These are phyloP conservation scores for Unio pictorum DNA, from an alignment of 2,888 invertebrate genomes.

Conservation along the genomic window DNA sequence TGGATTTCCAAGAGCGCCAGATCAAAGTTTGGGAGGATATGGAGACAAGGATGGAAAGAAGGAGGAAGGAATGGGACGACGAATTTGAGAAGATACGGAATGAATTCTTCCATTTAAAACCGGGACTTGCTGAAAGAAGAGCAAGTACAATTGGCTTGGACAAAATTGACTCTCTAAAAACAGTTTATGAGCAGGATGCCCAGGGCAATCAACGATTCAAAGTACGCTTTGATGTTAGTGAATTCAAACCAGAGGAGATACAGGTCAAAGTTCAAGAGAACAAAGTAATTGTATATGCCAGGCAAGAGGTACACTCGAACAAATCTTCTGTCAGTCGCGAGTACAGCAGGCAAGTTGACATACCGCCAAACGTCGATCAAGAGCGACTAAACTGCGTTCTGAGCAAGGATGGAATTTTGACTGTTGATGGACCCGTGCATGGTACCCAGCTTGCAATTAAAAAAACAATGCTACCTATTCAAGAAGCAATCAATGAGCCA, in stretches of 20 bases:
- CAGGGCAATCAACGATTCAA: conserved; percentile 59
- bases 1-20: conserved; percentile 69
- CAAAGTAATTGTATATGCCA: conserved; percentile 60
- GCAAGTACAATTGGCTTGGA: conserved; percentile 45
- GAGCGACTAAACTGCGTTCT: conserved; percentile 60
- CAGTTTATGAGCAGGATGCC: conserved; percentile 54
- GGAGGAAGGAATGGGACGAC: conserved; percentile 63
- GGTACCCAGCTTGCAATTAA: conserved; percentile 37
- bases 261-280: conserved; percentile 65
- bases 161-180: conserved; percentile 51
- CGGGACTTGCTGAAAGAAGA: conserved; percentile 51
- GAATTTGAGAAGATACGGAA: conserved; percentile 67
- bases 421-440: conserved; percentile 57
- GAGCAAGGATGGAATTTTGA: conserved; percentile 65
- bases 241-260: conserved; percentile 64
- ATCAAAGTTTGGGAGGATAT: conserved; percentile 65
- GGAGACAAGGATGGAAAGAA: conserved; percentile 61
- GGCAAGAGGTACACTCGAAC: conserved; percentile 56
- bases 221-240: conserved; percentile 64
- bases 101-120: conserved; percentile 69
- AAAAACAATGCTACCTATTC: conserved; percentile 56
- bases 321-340: conserved; percentile 60
- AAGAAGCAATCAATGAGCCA: conserved; percentile 27
- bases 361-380: conserved; percentile 62
- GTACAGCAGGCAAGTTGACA: conserved; percentile 65